A percentile compares a stretch with the other conserved stretches of the same genome.
Evolutionary conservation across 37 sponge, comb jelly and placozoan genomes (phyloP).

Genomic region (Tethya wilhelma): DNA sequence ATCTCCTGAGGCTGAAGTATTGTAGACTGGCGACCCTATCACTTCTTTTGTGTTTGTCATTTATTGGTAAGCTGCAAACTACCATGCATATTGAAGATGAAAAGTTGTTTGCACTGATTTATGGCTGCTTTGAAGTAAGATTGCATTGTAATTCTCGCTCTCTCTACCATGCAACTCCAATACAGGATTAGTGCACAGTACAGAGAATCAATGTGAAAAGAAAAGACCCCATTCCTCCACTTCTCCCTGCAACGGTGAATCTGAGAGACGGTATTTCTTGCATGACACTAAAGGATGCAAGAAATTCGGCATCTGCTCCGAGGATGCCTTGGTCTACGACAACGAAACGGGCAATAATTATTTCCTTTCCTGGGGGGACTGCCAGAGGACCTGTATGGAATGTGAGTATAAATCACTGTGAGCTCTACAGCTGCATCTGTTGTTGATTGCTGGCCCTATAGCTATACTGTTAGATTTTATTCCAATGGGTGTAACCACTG

Average conservation of each 20-base stretch:
- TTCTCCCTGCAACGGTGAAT: background rate
- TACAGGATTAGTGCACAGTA: background rate
- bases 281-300: slow-evolving; percentile 24
- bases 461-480: too few species aligned
- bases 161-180: background rate
- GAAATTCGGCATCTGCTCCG: slow-evolving; percentile 12
- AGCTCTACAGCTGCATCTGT: background rate
- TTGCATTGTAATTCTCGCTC: too few species aligned
- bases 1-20: too few species aligned
- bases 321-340: background rate
- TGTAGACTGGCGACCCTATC: too few species aligned
- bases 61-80: too few species aligned
- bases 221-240: background rate
- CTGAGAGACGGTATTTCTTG: slow-evolving; percentile 5
- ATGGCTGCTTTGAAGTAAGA: too few species aligned
- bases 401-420: slow-evolving; percentile 1
- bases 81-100: too few species aligned
- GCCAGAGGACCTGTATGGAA: slow-evolving; percentile 17
- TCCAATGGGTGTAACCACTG: too few species aligned
- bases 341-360: background rate
- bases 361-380: slow-evolving; percentile 10
- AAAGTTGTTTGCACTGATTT: too few species aligned
- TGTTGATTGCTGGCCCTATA: background rate
- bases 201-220: too few species aligned
- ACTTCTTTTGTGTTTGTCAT: too few species aligned